Conservation (phyloP, 53 echinoderm and acorn worm species). For the Pentamera pediparva region DNA sequence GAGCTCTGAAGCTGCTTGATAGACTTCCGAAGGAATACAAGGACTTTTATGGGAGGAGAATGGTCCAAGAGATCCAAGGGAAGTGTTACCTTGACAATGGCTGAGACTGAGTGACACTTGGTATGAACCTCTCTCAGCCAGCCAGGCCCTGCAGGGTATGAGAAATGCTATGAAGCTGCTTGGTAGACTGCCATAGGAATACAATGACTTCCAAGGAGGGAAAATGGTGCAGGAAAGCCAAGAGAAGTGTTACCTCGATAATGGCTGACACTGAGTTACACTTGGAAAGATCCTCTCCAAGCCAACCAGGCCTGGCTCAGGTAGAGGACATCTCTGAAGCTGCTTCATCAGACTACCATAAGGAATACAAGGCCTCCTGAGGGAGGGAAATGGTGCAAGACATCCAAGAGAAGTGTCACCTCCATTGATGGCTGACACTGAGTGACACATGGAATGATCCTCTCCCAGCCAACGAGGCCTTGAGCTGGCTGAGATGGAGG, state of each 20-base stretch:
- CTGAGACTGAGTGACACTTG: constrained; percentile 10
- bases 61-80: constrained; percentile 70
- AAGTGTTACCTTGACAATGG: constrained; percentile 49
- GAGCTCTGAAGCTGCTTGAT: constrained; percentile 80
- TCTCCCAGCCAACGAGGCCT: constrained; percentile 72
- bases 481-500: constrained; percentile 79
- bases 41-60: constrained; percentile 94
- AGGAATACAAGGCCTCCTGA: constrained; percentile 86
- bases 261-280: constrained; percentile 13
- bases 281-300: constrained; percentile 79
- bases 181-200: constrained; percentile 79
- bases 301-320: constrained; percentile 85
- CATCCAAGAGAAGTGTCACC: constrained; percentile 64
- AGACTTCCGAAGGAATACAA: constrained; percentile 84
- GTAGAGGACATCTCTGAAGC: constrained; percentile 62
- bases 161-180: constrained; percentile 74
- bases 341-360: constrained; percentile 81
- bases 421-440: constrained; percentile 16
- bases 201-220: constrained; percentile 92
- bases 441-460: too few relatives aligned
- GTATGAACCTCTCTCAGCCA: constrained; percentile 82
- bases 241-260: constrained; percentile 49
- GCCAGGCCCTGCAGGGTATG: constrained; percentile 81
- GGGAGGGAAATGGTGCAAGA: constrained; percentile 80
- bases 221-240: constrained; percentile 81